These are phyloP conservation scores for Neodon shergylaensis DNA, from an alignment of 2,113 vertebrate genomes.

Conservation along the genomic window DNA sequence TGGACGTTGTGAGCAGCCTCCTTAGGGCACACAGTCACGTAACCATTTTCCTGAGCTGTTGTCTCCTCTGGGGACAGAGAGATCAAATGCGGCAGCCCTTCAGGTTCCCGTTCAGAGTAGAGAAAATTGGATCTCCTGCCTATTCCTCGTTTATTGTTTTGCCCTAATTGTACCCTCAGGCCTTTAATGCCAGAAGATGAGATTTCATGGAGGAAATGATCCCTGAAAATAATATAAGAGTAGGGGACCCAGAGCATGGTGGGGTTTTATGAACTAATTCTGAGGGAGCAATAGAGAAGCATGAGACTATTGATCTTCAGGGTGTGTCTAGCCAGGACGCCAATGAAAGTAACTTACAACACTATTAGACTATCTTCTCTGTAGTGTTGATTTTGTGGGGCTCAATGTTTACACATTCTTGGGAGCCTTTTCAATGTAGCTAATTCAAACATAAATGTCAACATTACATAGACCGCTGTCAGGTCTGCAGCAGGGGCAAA, in stretches of 20 bases:
- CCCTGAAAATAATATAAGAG: slow-evolving; percentile 21
- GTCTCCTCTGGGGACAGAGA: not conserved
- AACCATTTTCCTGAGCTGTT: not conserved
- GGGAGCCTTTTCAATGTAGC: not conserved
- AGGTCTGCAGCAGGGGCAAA: not conserved
- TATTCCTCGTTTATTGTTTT: slow-evolving; percentile 33
- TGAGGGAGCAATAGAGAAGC: not conserved
- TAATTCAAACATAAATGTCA: not conserved
- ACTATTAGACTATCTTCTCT: not conserved
- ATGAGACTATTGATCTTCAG: not conserved
- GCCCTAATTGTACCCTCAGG: slow-evolving; percentile 40
- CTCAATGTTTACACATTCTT: not conserved
- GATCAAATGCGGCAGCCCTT: not conserved
- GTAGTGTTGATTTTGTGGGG: not conserved
- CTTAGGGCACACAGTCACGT: not conserved
- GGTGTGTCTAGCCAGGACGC: not conserved
- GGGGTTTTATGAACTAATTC: not conserved
- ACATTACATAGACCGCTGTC: not conserved
- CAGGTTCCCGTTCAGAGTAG: not conserved
- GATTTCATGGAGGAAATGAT: slow-evolving; percentile 52
- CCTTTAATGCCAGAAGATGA: not conserved
- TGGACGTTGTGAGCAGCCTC: not conserved
- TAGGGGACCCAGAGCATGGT: not conserved
- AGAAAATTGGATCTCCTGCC: slow-evolving; percentile 16
- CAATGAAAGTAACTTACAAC: not conserved